A percentile compares a stretch with the other conserved stretches of the same genome.
Evolutionary conservation across 1,140 invertebrate species (phyloP).

Genomic region (Diorhabda elongata): DNA sequence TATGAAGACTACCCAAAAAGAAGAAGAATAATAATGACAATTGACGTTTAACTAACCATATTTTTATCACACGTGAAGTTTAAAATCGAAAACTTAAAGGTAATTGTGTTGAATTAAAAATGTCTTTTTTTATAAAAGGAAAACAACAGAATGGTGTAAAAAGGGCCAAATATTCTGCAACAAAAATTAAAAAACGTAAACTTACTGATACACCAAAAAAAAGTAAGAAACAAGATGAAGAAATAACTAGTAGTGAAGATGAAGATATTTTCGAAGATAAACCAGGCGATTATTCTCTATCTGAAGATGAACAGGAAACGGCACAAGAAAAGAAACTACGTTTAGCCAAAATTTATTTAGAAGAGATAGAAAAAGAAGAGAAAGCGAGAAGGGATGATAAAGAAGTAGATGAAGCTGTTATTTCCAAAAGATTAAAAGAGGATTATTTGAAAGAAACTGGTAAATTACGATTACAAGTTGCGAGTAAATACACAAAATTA

Average conservation of each 20-base stretch:
- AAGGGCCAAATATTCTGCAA: conserved; percentile 36
- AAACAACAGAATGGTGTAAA: conserved; percentile 52
- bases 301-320: conserved; percentile 72
- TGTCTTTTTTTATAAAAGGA: conserved; percentile 60
- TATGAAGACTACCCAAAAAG: no score
- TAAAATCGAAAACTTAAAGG: not conserved
- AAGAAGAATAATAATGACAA: not conserved
- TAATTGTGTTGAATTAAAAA: conserved; percentile 19
- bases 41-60: not conserved
- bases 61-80: conserved; percentile 20
- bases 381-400: conserved; percentile 42
- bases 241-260: conserved; percentile 47
- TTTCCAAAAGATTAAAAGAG: conserved; percentile 70
- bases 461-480: conserved; percentile 67
- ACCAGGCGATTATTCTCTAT: conserved; percentile 54
- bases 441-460: conserved; percentile 84
- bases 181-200: conserved; percentile 36
- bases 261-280: conserved; percentile 51
- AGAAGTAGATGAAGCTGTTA: conserved; percentile 63
- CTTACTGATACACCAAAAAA: conserved; percentile 28
- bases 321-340: conserved; percentile 84
- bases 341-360: conserved; percentile 82
- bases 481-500: conserved; percentile 59
- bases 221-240: conserved; percentile 42
- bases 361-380: conserved; percentile 78